Conservation (phyloP, 2,113 vertebrate genomes). For the Lophochroa leadbeateri region DNA sequence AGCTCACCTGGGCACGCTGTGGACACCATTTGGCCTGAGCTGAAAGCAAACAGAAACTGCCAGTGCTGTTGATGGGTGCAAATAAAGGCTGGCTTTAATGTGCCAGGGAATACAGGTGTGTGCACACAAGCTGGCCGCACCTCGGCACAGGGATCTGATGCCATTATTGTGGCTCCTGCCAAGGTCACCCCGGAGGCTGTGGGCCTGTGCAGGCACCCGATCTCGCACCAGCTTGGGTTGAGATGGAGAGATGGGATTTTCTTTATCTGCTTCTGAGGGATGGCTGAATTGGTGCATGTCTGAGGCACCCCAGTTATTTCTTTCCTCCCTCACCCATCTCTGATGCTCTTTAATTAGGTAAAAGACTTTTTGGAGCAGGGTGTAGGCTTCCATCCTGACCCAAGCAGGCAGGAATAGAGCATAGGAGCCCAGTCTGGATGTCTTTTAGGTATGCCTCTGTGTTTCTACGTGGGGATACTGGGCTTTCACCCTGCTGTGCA, state of each 20-base stretch:
- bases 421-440: background rate
- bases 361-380: background rate
- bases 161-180: accelerated
- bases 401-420: background rate
- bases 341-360: background rate
- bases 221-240: accelerated
- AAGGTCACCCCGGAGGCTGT: background rate
- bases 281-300: background rate
- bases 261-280: background rate
- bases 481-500: accelerated
- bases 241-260: background rate
- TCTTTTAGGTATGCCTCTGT: background rate
- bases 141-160: accelerated
- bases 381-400: background rate
- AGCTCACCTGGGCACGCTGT: background rate
- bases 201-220: accelerated
- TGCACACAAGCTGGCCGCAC: accelerated
- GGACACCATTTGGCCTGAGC: background rate
- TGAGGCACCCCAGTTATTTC: background rate
- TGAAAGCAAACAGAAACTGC: background rate
- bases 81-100: background rate
- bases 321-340: background rate
- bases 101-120: accelerated
- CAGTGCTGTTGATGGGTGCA: accelerated
- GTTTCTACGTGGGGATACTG: accelerated